Evolutionary conservation across 2,888 invertebrate species (phyloP).

Genomic region (Amphipoea lucens): DNA sequence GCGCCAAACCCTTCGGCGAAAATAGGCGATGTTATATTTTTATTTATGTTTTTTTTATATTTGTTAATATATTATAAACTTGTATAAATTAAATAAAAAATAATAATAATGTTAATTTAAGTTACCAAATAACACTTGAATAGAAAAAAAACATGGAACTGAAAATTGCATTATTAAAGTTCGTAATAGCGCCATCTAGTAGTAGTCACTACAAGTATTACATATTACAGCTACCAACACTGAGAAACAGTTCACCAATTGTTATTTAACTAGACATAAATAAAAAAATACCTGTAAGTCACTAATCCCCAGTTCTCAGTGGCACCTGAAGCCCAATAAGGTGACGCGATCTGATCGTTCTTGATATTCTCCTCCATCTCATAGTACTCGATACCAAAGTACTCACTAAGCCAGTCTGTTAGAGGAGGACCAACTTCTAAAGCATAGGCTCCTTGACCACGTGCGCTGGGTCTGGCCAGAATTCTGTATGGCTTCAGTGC

Average conservation of each 20-base stretch:
- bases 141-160: background rate
- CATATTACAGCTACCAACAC: too few relatives aligned
- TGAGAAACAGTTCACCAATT: background rate
- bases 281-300: slow-evolving; percentile 80
- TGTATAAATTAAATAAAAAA: too few relatives aligned
- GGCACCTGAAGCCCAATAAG: slow-evolving; percentile 88
- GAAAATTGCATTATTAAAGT: background rate
- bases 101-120: background rate
- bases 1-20: background rate
- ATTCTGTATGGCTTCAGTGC: slow-evolving; percentile 79
- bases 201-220: background rate
- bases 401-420: slow-evolving; percentile 83
- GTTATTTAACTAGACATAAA: too few relatives aligned
- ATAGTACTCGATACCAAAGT: slow-evolving; percentile 83
- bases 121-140: background rate
- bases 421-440: slow-evolving; percentile 83
- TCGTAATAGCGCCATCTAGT: slow-evolving; percentile 12
- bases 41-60: too few relatives aligned
- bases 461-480: slow-evolving; percentile 82
- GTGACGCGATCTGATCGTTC: slow-evolving; percentile 86
- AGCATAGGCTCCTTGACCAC: slow-evolving; percentile 84
- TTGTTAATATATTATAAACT: too few relatives aligned
- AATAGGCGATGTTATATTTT: background rate
- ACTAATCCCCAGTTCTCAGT: slow-evolving; percentile 89
- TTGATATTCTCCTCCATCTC: slow-evolving; percentile 81